Evolutionary conservation across 1,140 invertebrate species (phyloP).

Genomic region (Eubasilissa regina): DNA sequence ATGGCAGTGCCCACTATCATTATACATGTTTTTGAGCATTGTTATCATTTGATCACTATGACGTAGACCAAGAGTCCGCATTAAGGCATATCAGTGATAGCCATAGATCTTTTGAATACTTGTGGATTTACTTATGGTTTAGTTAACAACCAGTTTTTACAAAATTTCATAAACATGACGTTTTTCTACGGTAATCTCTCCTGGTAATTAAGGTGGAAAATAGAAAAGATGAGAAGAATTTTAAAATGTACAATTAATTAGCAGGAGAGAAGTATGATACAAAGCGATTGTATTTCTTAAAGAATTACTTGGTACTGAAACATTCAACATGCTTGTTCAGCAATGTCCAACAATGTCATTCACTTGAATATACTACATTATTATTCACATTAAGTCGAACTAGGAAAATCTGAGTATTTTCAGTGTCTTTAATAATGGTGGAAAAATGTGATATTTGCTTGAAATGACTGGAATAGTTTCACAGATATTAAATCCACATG

Average conservation of each 20-base stretch:
- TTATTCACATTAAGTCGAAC: conserved; percentile 16
- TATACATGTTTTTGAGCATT: conserved; percentile 56
- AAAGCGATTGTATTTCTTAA: conserved; percentile 9
- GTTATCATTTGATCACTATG: conserved; percentile 45
- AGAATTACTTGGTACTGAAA: conserved; percentile 17
- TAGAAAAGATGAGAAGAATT: too few species aligned
- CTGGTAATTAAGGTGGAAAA: too few species aligned
- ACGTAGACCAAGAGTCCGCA: conserved; percentile 21
- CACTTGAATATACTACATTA: conserved; percentile 5
- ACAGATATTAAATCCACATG: neutral
- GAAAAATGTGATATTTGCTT: conserved; percentile 18
- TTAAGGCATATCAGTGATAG: conserved; percentile 2
- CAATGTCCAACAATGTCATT: conserved; percentile 21
- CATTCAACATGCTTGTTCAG: neutral
- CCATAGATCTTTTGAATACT: conserved; percentile 2
- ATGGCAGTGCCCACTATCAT: conserved; percentile 59
- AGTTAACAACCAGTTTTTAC: neutral
- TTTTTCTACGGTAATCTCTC: too few species aligned
- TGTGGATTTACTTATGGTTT: neutral
- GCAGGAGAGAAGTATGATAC: too few species aligned
- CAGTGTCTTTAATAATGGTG: conserved; percentile 36
- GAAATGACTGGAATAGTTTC: conserved; percentile 28
- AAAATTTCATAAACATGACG: too few species aligned
- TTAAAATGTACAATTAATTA: too few species aligned
- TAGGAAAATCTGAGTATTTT: conserved; percentile 40